Percentiles rank a stretch among this genome's conserved stretches.
Conservation (phyloP, 2,113 vertebrate species). For the Ginglymostoma cirratum region DNA sequence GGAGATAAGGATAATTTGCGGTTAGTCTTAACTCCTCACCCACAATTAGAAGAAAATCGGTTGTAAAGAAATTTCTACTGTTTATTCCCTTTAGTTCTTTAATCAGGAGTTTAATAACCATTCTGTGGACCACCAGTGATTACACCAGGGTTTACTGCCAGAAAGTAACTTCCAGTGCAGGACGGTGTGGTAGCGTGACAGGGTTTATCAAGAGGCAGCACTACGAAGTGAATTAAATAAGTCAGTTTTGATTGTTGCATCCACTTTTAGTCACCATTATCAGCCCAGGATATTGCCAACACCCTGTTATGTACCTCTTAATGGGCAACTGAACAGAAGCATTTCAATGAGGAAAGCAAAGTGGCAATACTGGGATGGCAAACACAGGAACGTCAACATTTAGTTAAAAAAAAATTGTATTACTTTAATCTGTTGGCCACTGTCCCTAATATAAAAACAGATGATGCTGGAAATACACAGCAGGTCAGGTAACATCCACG, state of each 20-base stretch:
- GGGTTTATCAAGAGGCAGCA: not conserved
- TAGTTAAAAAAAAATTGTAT: not conserved
- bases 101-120: not conserved
- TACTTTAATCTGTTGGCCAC: not conserved
- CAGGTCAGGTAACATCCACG: not conserved
- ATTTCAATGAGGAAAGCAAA: not conserved
- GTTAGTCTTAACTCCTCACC: not conserved
- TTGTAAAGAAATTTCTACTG: not conserved
- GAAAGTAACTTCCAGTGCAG: too few species aligned
- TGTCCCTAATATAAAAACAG: not conserved
- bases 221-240: not conserved
- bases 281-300: not conserved
- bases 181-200: not conserved
- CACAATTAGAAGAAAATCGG: not conserved
- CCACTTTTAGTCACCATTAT: not conserved
- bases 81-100: not conserved
- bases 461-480: not conserved
- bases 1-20: slow-evolving; percentile 3
- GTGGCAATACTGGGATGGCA: not conserved
- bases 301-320: not conserved
- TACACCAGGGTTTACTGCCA: not conserved
- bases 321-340: not conserved
- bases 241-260: not conserved
- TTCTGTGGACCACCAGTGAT: not conserved
- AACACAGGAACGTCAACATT: not conserved